Conservation (phyloP, 1,140 invertebrate genomes). For the Ladona fulva region DNA sequence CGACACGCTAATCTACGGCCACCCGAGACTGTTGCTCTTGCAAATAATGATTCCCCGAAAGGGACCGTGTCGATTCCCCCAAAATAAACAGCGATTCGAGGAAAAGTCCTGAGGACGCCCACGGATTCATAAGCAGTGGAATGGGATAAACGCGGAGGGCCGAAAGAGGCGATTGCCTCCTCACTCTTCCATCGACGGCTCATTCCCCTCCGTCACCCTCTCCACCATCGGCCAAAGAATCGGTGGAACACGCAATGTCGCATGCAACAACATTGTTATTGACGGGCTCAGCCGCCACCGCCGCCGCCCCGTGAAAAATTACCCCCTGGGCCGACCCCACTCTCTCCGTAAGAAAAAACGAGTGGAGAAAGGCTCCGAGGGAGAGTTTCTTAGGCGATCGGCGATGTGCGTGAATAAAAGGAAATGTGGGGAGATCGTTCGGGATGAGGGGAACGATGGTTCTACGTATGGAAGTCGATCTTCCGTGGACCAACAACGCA, state of each 20-base stretch:
- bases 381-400: not conserved
- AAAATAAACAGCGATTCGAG: no score
- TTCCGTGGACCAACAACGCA: no score
- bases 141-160: no score
- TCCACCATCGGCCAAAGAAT: not conserved
- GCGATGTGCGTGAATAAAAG: not conserved
- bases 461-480: no score
- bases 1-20: no score
- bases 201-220: not conserved
- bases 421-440: not conserved
- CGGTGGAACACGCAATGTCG: not conserved
- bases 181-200: not conserved
- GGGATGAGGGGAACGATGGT: no score
- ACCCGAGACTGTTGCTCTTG: no score
- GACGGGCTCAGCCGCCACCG: not conserved
- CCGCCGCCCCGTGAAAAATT: slow-evolving; percentile 1
- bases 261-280: slow-evolving; percentile 10
- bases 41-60: no score
- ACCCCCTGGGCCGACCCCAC: not conserved
- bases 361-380: not conserved
- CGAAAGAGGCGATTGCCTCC: not conserved
- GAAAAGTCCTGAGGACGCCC: no score
- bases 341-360: not conserved
- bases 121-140: no score
- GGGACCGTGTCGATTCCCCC: no score